Evolutionary conservation across 2,113 vertebrate genomes (phyloP).

Genomic region (Upupa epops): DNA sequence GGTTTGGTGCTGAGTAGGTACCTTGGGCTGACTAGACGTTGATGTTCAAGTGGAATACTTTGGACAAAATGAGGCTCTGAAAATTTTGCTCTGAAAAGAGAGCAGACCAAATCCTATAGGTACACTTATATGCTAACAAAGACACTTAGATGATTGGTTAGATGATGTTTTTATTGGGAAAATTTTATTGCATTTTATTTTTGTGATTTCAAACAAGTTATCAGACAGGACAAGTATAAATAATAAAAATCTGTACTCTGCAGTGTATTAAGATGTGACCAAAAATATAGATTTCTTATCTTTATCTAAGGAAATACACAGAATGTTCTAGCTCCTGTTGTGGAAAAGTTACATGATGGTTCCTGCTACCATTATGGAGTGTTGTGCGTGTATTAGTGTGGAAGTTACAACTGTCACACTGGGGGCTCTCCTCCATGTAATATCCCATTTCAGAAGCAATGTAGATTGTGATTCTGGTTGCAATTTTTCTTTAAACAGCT

Average conservation of each 20-base stretch:
- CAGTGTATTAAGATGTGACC: slow-evolving; percentile 21
- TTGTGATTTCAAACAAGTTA: neutral
- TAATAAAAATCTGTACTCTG: neutral
- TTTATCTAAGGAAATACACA: neutral
- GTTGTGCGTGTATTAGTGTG: slow-evolving; percentile 6
- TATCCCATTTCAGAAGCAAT: neutral
- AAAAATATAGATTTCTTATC: slow-evolving; percentile 16
- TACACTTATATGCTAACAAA: neutral
- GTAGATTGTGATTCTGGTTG: neutral
- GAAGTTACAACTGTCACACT: neutral
- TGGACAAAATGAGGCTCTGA: neutral
- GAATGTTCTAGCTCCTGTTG: neutral
- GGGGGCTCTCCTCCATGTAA: neutral
- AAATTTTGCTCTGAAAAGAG: neutral
- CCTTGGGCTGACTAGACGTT: neutral
- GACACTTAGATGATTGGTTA: neutral
- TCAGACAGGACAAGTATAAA: neutral
- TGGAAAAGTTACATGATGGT: neutral
- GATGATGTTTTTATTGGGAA: neutral
- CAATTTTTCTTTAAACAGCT: neutral
- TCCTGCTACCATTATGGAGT: neutral
- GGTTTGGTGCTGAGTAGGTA: neutral
- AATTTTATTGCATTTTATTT: slow-evolving; percentile 21
- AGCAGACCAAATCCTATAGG: neutral
- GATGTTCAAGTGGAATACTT: neutral